Evolutionary conservation across 2,113 vertebrate genomes (phyloP), one percentile per base, ranked within the genome.

Genomic region (Puntigrus tetrazona): DNA sequence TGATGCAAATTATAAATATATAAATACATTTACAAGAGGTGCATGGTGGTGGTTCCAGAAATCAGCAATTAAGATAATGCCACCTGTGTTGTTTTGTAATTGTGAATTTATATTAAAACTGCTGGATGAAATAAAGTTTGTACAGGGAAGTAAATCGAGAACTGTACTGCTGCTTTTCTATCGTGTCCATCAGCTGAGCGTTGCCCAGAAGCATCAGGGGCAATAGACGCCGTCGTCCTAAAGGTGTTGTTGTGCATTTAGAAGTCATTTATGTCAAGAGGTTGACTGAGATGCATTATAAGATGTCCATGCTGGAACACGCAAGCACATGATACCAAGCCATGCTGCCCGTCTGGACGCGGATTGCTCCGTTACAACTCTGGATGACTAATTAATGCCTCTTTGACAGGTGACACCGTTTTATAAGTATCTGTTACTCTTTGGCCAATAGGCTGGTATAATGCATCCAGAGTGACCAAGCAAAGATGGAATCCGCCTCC

Each of bases 391-490:
- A 84, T 81, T 85, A 74, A 85, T 85, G 77, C 29, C 38, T 34
- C 41, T 36, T 52, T 81, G 84, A 73, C 67, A 80, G 55, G 13
- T 47, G 84, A 85, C 84, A 85, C 84, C 77, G 0, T 73, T 85
- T 85, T 73, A 73, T 59, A 85, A 79, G 77, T 85, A 81, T 85
- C 84, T 59, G 65, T 85, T 80, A 47, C 84, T 59, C 25, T 61
- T 22, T 5, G 4, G 50, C 83, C 83, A 77, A 55, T 55, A 38
- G 75, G 65, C 25, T 18, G 75, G n/a, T 34, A 45, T 73, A 69
- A 45, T 29, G 22, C 67, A 52, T 47, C 38, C 63, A 78, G 34
- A 78, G 45, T 84, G 75, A 52, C 75, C 75, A 63, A 80, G 84
- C 77, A 80, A 72, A 85, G 84, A 85, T 85, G 77, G 65, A 80